These are phyloP conservation scores for Butorides virescens DNA, from an alignment of 2,113 vertebrate genomes.

Conservation along the genomic window DNA sequence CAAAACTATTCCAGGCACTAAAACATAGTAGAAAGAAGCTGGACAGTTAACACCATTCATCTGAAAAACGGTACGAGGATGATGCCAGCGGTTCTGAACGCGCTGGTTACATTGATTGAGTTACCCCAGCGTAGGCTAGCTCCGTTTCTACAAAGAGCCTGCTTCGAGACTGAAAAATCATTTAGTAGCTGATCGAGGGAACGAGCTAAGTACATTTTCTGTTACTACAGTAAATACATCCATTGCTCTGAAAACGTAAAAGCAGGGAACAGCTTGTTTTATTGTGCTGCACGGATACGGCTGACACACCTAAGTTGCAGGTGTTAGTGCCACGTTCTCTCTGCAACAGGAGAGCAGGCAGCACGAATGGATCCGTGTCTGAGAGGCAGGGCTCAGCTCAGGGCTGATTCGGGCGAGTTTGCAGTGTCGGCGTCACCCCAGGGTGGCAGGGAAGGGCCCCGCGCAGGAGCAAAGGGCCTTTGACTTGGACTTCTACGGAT, in stretches of 20 bases:
- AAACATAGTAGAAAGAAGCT: constrained; percentile 15
- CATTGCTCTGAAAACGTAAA: constrained; percentile 1
- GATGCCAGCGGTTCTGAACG: not conserved
- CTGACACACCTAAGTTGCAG: constrained; percentile 6
- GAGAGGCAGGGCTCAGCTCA: not conserved
- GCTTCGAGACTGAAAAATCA: not conserved
- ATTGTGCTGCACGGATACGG: constrained; percentile 6
- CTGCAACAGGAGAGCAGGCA: not conserved
- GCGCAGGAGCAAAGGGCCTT: not conserved
- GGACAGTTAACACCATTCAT: constrained; percentile 1
- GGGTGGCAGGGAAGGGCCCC: not conserved
- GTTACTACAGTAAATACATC: not conserved
- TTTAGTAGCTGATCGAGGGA: not conserved
- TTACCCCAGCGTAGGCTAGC: not conserved
- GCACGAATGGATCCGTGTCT: not conserved
- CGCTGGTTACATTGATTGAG: not conserved
- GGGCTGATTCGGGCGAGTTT: not conserved
- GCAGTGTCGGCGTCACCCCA: not conserved
- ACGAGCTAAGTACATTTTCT: constrained; percentile 2
- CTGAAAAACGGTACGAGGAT: not conserved
- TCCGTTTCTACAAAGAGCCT: not conserved
- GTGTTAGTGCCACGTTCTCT: not conserved
- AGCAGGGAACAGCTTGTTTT: not conserved
- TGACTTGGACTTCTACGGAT: not conserved
- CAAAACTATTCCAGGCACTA: constrained; percentile 28